These are phyloP conservation scores for Protonemura montana DNA, from an alignment of 2,888 invertebrate species.

Conservation along the genomic window DNA sequence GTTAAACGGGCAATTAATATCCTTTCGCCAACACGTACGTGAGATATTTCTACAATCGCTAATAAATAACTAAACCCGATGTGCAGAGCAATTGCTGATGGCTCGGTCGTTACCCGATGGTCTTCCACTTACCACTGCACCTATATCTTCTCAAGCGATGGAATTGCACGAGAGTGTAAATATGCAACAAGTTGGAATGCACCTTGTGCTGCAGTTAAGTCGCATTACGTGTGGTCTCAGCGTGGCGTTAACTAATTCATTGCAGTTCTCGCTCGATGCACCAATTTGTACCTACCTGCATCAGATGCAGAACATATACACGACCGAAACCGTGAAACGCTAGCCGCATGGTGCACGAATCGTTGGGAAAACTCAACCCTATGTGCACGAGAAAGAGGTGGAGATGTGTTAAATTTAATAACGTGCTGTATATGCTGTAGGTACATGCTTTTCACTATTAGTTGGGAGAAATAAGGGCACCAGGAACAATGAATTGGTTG, in stretches of 20 bases:
- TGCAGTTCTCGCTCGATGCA: neutral
- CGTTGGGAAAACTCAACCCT: neutral
- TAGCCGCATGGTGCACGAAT: neutral
- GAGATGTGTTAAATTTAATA: neutral
- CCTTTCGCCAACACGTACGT: neutral
- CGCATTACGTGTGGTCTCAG: neutral
- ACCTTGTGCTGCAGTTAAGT: neutral
- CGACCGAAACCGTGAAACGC: no score
- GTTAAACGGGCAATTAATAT: neutral
- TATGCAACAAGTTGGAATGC: slow-evolving; percentile 12
- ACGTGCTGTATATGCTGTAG: neutral
- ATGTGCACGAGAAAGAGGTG: neutral
- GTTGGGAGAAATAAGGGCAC: neutral
- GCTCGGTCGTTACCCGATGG: neutral
- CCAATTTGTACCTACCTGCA: neutral
- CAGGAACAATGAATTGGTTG: neutral
- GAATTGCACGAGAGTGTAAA: neutral
- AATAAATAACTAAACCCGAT: neutral
- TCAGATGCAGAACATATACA: neutral
- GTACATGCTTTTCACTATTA: no score
- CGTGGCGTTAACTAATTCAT: neutral
- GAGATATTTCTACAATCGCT: neutral
- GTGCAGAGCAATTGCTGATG: neutral
- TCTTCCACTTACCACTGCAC: neutral
- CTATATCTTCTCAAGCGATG: neutral